Conservation (phyloP, 2,888 invertebrate genomes). For the Bugulina stolonifera region DNA sequence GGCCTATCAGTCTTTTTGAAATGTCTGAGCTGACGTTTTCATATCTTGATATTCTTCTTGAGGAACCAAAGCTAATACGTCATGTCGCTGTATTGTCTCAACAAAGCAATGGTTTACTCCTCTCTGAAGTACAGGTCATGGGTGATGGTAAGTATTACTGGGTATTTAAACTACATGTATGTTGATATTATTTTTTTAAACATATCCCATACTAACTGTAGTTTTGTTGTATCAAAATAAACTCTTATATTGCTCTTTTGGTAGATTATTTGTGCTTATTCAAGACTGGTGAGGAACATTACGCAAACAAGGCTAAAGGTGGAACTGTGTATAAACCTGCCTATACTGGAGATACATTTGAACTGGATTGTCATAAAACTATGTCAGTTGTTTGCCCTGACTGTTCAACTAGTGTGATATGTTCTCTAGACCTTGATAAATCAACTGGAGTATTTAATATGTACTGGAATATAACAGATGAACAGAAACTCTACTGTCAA, state of each 20-base stretch:
- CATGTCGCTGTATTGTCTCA: not conserved
- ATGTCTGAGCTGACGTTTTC: not conserved
- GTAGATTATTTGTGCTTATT: not conserved
- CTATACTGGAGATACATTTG: not conserved
- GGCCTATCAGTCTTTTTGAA: not conserved
- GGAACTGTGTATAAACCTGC: not conserved
- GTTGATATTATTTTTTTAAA: too few species aligned
- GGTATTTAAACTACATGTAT: too few species aligned
- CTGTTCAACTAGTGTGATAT: not conserved
- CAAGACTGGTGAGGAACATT: not conserved
- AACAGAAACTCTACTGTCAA: not conserved
- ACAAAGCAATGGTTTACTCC: not conserved
- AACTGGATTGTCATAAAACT: not conserved
- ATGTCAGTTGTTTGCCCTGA: not conserved
- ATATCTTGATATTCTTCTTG: not conserved
- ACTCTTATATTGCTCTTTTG: too few species aligned
- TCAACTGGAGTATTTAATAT: not conserved
- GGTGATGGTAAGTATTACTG: not conserved
- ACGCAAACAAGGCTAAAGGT: not conserved
- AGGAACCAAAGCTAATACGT: not conserved
- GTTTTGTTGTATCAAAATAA: too few species aligned
- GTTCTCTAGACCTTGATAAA: not conserved
- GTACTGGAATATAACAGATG: not conserved
- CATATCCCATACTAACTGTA: too few species aligned
- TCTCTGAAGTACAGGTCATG: not conserved